Evolutionary conservation across 2,888 invertebrate species (phyloP).

Genomic region (Panopea generosa): DNA sequence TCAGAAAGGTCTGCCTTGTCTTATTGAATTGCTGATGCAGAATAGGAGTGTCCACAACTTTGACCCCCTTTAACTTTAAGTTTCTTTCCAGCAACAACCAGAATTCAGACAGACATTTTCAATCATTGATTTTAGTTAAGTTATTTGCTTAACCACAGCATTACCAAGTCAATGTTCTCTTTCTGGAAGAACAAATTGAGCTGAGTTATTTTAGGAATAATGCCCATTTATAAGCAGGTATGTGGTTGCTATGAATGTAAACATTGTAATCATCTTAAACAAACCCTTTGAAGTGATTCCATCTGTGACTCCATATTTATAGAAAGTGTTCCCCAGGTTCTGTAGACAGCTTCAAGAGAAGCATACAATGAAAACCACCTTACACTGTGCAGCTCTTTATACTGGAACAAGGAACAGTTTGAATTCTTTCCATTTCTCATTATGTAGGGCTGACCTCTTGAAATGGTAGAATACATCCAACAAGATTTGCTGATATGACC

Average conservation of each 20-base stretch:
- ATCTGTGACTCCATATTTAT: not conserved
- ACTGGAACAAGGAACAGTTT: too few species aligned
- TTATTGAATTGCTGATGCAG: not conserved
- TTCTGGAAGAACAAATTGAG: not conserved
- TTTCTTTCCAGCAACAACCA: not conserved
- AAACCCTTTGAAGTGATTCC: not conserved
- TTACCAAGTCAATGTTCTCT: conserved; percentile 1
- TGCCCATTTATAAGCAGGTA: not conserved
- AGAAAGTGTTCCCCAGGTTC: too few species aligned
- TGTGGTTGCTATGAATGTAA: not conserved
- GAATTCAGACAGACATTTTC: not conserved
- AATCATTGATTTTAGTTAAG: not conserved
- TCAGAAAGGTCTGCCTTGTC: not conserved
- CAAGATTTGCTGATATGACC: too few species aligned
- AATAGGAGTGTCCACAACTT: not conserved
- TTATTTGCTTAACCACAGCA: not conserved
- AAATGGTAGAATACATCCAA: too few species aligned
- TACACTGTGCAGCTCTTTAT: too few species aligned
- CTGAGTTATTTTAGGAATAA: too few species aligned
- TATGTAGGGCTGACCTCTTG: too few species aligned
- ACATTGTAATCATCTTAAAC: not conserved
- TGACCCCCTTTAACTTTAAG: not conserved
- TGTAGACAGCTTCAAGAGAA: too few species aligned
- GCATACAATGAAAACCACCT: too few species aligned
- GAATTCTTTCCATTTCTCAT: too few species aligned